These are phyloP conservation scores for Goniozus legneri DNA, from an alignment of 1,140 invertebrate species.

Conservation along the genomic window DNA sequence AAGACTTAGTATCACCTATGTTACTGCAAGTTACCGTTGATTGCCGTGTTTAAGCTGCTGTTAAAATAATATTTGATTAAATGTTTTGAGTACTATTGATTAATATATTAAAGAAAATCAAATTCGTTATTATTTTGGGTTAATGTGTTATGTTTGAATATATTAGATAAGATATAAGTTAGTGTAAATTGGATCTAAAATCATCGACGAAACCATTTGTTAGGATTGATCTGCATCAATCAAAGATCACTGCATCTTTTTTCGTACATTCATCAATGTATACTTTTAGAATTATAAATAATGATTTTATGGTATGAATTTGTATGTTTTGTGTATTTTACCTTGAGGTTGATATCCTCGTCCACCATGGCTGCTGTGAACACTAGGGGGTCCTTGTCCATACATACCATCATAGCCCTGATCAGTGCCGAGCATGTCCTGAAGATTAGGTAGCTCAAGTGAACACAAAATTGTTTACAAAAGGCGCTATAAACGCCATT, in stretches of 20 bases:
- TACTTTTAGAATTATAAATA: too few relatives aligned
- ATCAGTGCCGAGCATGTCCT: constrained; percentile 90
- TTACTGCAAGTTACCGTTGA: constrained; percentile 46
- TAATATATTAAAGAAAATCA: too few relatives aligned
- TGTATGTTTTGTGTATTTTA: constrained; percentile 62
- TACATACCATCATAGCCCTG: constrained; percentile 91
- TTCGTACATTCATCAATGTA: constrained; percentile 16
- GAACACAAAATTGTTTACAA: constrained; percentile 53
- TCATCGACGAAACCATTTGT: too few relatives aligned
- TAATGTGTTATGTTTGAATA: too few relatives aligned
- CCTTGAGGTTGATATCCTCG: constrained; percentile 78
- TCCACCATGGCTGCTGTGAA: constrained; percentile 72
- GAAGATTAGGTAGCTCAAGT: constrained; percentile 59
- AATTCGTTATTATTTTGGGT: too few relatives aligned
- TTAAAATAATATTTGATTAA: constrained; percentile 47
- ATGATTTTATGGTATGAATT: too few relatives aligned
- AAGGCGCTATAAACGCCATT: too few relatives aligned
- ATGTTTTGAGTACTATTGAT: too few relatives aligned
- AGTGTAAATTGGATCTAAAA: too few relatives aligned
- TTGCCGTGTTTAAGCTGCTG: constrained; percentile 48
- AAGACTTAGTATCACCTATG: constrained; percentile 49
- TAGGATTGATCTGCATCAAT: background rate
- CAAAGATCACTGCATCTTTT: too few relatives aligned
- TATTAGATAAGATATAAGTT: too few relatives aligned
- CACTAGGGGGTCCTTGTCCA: constrained; percentile 77